Base-by-base conservation (phyloP, 2,113 vertebrate species). In the Carassius carassius region DNA sequence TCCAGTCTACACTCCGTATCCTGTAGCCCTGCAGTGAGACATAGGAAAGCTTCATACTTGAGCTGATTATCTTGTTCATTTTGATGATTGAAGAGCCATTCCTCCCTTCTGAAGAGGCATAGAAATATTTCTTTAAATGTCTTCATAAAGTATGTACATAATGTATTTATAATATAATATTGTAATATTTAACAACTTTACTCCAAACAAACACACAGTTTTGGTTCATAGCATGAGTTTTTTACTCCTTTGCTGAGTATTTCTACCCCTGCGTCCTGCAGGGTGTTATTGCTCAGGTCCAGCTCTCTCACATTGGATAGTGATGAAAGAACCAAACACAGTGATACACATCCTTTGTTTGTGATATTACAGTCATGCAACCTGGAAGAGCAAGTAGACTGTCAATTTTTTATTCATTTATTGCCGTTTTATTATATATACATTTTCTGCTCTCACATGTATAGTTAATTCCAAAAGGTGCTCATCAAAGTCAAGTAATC, bases 261-360 rank as follows among this genome's bases (percentile, higher is more conserved):
- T 78, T 84, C 51, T 0, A 78, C 63, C 78, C 83, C 83, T 37
- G 73, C 9, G 21, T 84, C 83, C 35, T 51, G 25, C 5, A 67
- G 32, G 29, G 41, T n/a, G 21, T 84, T 84, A 29, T 78, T 4
- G 44, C 60, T 77, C 44, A 84, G 14, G 2, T 84, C 47, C 25
- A 78, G 13, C 37, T 80, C 14, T 79, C n/a, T 80, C 35, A 80
- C 35, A 12, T 19, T 80, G 14, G 78, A 80, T 9, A 0, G 0
- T 44, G 78, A 80, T 10, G 78, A 7, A 0, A 79, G 35, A 63
- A 25, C 0, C 0, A 11, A 62, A 32, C 0, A 7, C 0, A 79
- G 56, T 1, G 16, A 0, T 8, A 1, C 0, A 5, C 54, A 62
- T 13, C 58, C 54, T 1, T 0, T 17, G 1, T 16, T 1, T 25